Evolutionary conservation across 2,113 vertebrate species (phyloP).

Genomic region (Asarcornis scutulata): DNA sequence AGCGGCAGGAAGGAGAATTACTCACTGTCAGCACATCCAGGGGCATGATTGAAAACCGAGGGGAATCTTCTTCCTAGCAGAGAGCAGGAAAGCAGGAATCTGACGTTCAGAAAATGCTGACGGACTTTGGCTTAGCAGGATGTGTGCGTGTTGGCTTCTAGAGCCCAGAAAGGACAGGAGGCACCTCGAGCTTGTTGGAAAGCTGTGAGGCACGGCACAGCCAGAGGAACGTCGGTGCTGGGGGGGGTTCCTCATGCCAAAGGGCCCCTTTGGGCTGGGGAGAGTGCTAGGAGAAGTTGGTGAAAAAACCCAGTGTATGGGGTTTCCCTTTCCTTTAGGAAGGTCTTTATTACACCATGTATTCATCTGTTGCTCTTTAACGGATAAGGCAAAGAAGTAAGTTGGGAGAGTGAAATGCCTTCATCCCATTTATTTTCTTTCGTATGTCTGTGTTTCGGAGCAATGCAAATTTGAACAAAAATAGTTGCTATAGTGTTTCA

Average conservation of each 20-base stretch:
- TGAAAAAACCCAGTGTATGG: not conserved
- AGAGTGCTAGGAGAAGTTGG: not conserved
- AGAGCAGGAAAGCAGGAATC: not conserved
- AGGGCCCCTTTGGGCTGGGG: not conserved
- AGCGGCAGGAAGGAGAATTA: not conserved
- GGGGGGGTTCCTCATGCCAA: not conserved
- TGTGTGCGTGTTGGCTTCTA: not conserved
- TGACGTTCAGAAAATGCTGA: not conserved
- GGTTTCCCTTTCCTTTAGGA: not conserved
- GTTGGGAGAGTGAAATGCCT: not conserved
- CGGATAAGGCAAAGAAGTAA: not conserved
- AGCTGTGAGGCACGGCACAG: not conserved
- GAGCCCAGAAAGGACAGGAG: not conserved
- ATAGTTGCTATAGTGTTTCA: not conserved
- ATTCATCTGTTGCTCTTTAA: not conserved
- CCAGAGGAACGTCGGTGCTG: not conserved
- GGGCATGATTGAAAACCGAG: not conserved
- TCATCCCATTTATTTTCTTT: not conserved
- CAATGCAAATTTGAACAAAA: not conserved
- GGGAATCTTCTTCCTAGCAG: not conserved
- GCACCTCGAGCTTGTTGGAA: not conserved
- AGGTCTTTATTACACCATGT: not conserved
- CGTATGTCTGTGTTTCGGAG: not conserved
- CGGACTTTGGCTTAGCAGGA: not conserved
- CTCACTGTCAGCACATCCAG: not conserved